Base-by-base conservation (phyloP, 1,140 invertebrate genomes). In the Teleogryllus occipitalis region DNA sequence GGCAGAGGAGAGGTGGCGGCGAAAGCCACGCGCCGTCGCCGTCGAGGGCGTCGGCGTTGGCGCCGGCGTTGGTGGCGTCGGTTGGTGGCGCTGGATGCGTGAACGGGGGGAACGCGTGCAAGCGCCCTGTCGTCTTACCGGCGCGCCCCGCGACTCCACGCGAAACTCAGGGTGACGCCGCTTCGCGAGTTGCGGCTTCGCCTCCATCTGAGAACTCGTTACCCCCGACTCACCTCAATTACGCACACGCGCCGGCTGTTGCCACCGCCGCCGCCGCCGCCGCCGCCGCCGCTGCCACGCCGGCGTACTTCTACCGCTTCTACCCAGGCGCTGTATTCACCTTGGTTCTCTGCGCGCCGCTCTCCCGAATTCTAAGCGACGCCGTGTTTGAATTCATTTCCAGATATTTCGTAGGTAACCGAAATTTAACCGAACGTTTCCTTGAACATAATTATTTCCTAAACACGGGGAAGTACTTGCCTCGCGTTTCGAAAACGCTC, bases 171-270 rank as follows among this genome's bases (percentile, higher is more conserved):
- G 54, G 18, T 65, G 54, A 18, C 54, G 54, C 54, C 54, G 54
- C 54, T 2, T 18, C 54, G 18, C 18, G 54, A 65, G 54, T 14
- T 65, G 54, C 18, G 54, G 54, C 54, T 65, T 65, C 54, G 54
- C 54, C 54, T 65, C 54, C 54, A 65, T 65, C 54, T 65, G 54
- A 65, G 54, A 65, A 65, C 54, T 65, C 54, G 54, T 65, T 65
- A 65, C 54, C 54, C 54, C 7, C 54, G 10, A 65, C 54, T 65
- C 54, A 65, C 54, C 54, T 65, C 54, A 65, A 65, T 65, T 65
- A 65, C 54, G 54, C 54, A 65, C 54, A 65, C 54, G 54, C 54
- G 18, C 54, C 54, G 54, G 54, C 54, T 65, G 54, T 65, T 65
- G 54, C 54, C 49, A 54, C 8, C 49, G 49, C 49, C 49, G 49